Percentiles rank a stretch among this genome's conserved stretches.
phyloP scores from a whole-genome alignment of 1,140 invertebrate genomes.

The Cecropterus lyciades region DNA sequence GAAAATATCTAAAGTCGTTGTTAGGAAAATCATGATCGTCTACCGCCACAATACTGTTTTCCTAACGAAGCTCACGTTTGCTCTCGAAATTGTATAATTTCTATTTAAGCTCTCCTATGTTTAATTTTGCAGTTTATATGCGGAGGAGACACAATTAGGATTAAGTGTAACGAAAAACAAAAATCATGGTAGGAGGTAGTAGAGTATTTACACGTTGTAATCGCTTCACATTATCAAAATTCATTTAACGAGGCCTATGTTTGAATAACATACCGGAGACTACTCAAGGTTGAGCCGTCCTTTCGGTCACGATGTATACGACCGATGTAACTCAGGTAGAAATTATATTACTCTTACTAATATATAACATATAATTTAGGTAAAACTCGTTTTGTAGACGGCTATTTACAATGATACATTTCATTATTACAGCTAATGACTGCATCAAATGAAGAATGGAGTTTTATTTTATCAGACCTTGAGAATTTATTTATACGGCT shows the following conservation, averaged over 20 bases:
- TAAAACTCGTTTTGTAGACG: not conserved
- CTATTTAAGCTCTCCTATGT: no score
- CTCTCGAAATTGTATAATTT: no score
- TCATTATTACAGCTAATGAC: conserved; percentile 1
- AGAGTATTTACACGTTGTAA: no score
- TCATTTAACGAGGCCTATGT: not conserved
- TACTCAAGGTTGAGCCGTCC: not conserved
- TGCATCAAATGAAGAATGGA: not conserved
- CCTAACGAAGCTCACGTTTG: no score
- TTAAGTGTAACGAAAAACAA: no score
- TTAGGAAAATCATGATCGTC: no score
- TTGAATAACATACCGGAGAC: not conserved
- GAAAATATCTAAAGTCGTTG: no score
- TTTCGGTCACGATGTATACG: not conserved
- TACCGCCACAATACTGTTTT: no score
- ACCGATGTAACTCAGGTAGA: not conserved
- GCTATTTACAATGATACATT: not conserved
- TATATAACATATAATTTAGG: not conserved
- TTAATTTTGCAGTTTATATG: no score
- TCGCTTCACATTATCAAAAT: not conserved
- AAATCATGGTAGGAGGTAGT: no score
- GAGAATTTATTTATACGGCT: not conserved
- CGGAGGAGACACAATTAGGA: no score
- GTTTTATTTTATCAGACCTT: not conserved
- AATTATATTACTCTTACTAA: not conserved